phyloP scores from a whole-genome alignment of 2,797 vertebrate species.

The Amblyraja radiata region DNA sequence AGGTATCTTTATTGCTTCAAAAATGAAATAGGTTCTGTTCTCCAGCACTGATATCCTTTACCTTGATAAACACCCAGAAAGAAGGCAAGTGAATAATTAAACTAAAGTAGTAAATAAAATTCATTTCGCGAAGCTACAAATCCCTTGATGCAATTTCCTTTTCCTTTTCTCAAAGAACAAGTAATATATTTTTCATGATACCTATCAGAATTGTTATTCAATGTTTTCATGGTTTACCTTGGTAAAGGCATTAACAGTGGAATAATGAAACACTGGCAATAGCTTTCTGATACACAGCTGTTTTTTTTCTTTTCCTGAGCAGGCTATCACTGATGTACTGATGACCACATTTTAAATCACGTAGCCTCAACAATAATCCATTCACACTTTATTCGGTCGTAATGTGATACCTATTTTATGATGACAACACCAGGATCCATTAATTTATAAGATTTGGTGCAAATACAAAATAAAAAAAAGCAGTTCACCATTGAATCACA shows the following conservation, averaged over 20 bases:
- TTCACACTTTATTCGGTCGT: neutral
- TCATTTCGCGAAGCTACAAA: constrained; percentile 3
- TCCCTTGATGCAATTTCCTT: constrained; percentile 15
- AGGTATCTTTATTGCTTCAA: neutral
- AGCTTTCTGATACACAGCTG: neutral
- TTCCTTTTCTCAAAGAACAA: neutral
- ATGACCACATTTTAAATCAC: constrained; percentile 3
- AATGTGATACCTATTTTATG: constrained; percentile 15
- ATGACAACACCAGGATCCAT: neutral
- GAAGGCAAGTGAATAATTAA: neutral
- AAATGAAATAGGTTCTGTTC: neutral
- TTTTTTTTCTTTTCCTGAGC: neutral
- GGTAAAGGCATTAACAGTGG: constrained; percentile 20
- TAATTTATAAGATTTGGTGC: constrained; percentile 14
- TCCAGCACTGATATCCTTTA: constrained; percentile 6
- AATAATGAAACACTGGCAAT: constrained; percentile 12
- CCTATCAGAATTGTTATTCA: constrained; percentile 12
- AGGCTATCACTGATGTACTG: neutral
- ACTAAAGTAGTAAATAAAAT: neutral
- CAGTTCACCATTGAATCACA: neutral
- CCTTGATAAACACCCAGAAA: constrained; percentile 2
- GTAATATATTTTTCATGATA: constrained; percentile 12
- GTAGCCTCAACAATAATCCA: neutral
- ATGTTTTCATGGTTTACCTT: neutral
- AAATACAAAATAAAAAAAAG: constrained; percentile 13